Percentiles rank a stretch among this genome's conserved stretches.
Conservation (phyloP, 2,888 invertebrate species). For the Phaedon cochleariae region DNA sequence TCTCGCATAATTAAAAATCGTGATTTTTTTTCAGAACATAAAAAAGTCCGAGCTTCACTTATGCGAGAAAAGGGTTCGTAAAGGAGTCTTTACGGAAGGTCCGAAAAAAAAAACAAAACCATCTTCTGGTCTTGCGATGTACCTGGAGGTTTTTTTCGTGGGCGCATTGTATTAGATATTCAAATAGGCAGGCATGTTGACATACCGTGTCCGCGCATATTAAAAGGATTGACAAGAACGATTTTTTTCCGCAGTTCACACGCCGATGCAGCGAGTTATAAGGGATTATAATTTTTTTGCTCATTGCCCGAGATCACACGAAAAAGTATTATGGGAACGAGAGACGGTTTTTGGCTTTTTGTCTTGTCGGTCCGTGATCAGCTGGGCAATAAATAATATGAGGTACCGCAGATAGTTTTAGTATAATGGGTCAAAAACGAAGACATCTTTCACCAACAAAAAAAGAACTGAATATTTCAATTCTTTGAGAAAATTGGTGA, state of each 20-base stretch:
- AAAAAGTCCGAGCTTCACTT: constrained; percentile 47
- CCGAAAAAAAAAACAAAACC: constrained; percentile 51
- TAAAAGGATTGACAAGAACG: constrained; percentile 56
- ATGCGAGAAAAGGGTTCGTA: constrained; percentile 59
- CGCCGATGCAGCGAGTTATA: constrained; percentile 52
- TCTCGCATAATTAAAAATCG: constrained; percentile 52
- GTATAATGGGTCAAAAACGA: too few species aligned
- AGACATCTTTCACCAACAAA: too few species aligned
- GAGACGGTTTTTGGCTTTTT: too few species aligned
- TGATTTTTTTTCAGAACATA: constrained; percentile 50
- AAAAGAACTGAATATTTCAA: too few species aligned
- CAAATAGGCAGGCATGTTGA: constrained; percentile 57
- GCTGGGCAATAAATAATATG: too few species aligned
- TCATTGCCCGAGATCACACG: constrained; percentile 9
- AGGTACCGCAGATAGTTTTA: too few species aligned
- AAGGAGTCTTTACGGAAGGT: constrained; percentile 51
- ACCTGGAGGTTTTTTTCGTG: constrained; percentile 61
- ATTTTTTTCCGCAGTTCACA: constrained; percentile 60
- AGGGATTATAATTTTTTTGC: constrained; percentile 28
- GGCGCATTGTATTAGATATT: constrained; percentile 55
- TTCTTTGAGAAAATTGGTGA: too few species aligned
- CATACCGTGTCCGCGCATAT: constrained; percentile 63
- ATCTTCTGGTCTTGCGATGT: constrained; percentile 49
- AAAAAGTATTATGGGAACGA: background rate
- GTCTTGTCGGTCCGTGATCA: too few species aligned